These are phyloP conservation scores for Nematolebias whitei DNA, from an alignment of 2,113 vertebrate species.

Conservation along the genomic window DNA sequence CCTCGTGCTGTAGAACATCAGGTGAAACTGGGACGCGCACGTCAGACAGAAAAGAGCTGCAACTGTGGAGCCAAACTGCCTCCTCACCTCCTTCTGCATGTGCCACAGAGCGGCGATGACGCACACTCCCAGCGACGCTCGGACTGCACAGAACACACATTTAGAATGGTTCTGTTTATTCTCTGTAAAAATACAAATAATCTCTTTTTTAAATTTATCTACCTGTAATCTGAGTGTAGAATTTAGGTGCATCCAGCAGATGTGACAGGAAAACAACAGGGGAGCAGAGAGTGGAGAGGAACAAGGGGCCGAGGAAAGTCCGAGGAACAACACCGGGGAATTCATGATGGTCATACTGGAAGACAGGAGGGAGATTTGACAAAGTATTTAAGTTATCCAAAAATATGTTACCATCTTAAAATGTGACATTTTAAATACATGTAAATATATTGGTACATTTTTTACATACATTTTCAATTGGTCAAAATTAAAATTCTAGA, in stretches of 20 bases:
- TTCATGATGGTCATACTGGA: conserved; percentile 94
- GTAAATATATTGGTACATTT: no score
- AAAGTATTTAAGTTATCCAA: no score
- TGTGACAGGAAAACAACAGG: conserved; percentile 82
- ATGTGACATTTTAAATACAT: no score
- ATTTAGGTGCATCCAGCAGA: conserved; percentile 83
- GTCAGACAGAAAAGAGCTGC: conserved; percentile 87
- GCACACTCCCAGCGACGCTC: conserved; percentile 85
- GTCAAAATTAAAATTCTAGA: no score
- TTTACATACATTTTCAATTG: no score
- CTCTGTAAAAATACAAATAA: background rate
- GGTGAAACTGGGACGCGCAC: conserved; percentile 92
- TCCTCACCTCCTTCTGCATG: conserved; percentile 87
- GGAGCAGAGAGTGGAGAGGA: conserved; percentile 83
- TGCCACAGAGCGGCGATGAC: conserved; percentile 86
- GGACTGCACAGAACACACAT: conserved; percentile 77
- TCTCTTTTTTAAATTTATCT: background rate
- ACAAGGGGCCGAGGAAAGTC: conserved; percentile 90
- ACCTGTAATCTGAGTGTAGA: conserved; percentile 90
- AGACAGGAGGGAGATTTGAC: conserved; percentile 16
- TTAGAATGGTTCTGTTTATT: background rate
- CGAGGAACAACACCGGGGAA: conserved; percentile 96
- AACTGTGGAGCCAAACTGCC: conserved; percentile 88
- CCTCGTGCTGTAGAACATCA: conserved; percentile 96
- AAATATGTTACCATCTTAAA: no score